phyloP scores from a whole-genome alignment of 2,888 invertebrate genomes.

The Celastrina argiolus region DNA sequence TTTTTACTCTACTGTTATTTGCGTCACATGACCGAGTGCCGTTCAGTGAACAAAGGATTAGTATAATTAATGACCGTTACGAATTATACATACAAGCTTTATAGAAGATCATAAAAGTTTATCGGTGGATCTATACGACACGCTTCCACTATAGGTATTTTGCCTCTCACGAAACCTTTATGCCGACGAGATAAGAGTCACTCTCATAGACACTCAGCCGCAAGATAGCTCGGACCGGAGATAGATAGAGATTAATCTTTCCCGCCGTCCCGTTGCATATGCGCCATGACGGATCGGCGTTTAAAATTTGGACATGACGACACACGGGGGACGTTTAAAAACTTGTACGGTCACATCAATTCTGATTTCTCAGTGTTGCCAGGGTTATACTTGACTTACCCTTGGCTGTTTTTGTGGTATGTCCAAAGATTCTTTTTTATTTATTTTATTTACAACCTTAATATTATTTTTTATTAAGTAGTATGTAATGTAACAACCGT shows the following conservation, averaged over 20 bases:
- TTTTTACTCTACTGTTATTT: too few species aligned
- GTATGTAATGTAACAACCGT: too few species aligned
- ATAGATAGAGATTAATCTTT: conserved; percentile 38
- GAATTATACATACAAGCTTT: conserved; percentile 30
- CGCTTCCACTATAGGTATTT: conserved; percentile 26
- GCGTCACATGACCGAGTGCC: background rate
- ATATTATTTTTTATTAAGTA: too few species aligned
- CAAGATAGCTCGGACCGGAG: background rate
- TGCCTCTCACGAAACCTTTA: background rate
- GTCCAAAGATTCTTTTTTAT: too few species aligned
- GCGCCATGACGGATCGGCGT: conserved; percentile 59
- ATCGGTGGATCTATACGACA: conserved; percentile 41
- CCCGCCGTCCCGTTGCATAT: conserved; percentile 35
- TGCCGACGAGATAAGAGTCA: background rate
- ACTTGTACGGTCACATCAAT: conserved; percentile 33
- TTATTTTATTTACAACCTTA: too few species aligned
- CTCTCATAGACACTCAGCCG: background rate
- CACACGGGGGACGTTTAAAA: conserved; percentile 44
- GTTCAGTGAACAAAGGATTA: conserved; percentile 25
- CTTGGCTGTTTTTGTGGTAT: too few species aligned
- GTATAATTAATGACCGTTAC: conserved; percentile 27
- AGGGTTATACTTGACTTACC: background rate
- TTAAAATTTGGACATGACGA: conserved; percentile 48
- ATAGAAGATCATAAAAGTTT: conserved; percentile 38
- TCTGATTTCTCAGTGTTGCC: background rate